These are phyloP conservation scores for Garrulus glandarius DNA, from an alignment of 2,797 vertebrate species.

Conservation along the genomic window DNA sequence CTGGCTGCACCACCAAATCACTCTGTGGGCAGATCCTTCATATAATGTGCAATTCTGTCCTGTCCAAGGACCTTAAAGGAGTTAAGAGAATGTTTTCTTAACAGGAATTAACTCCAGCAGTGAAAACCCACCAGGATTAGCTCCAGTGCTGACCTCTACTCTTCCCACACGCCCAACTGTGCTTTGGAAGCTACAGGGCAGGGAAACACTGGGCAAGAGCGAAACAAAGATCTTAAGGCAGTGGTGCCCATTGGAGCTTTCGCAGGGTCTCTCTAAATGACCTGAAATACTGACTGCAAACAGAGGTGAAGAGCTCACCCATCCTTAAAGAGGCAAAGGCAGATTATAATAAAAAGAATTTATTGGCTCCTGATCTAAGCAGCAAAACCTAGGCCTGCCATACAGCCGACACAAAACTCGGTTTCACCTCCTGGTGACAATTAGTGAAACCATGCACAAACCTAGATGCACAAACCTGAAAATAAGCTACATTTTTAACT, in stretches of 20 bases:
- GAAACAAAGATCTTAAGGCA: background rate
- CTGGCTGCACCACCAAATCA: background rate
- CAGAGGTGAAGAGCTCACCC: background rate
- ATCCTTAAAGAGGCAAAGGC: background rate
- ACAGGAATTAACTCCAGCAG: background rate
- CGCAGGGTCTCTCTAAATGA: background rate
- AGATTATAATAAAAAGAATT: background rate
- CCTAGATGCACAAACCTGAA: background rate
- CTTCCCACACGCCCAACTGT: fast-evolving
- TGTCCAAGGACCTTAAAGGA: background rate
- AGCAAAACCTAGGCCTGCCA: background rate
- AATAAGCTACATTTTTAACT: background rate
- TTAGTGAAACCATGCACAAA: background rate
- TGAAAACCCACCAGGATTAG: background rate
- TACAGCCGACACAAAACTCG: background rate
- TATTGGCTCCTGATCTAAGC: background rate
- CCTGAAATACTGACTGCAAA: background rate
- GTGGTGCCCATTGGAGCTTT: background rate
- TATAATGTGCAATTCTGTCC: background rate
- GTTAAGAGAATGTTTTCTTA: background rate
- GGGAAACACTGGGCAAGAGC: background rate
- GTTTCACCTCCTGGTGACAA: background rate
- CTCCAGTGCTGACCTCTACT: background rate
- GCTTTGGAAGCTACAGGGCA: background rate
- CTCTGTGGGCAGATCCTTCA: background rate